Evolutionary conservation across 1,140 invertebrate species (phyloP).

Genomic region (Sitobion miscanthi): DNA sequence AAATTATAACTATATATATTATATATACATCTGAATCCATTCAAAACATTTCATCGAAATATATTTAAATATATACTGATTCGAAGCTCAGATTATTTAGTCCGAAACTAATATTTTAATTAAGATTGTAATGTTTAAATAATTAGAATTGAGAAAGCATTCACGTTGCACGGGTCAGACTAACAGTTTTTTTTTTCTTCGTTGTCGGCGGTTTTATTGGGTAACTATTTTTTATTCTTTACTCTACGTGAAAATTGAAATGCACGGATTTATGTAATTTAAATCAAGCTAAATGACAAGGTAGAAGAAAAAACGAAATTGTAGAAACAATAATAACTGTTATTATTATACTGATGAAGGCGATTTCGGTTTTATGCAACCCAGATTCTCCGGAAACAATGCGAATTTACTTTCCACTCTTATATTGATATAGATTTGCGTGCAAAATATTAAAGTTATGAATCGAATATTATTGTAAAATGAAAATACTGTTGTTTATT

Average conservation of each 20-base stretch:
- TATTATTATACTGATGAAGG: slow-evolving; percentile 8
- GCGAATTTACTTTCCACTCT: slow-evolving; percentile 45
- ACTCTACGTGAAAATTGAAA: slow-evolving; percentile 36
- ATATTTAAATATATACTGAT: not conserved
- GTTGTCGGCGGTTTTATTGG: not conserved
- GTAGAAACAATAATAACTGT: slow-evolving; percentile 49
- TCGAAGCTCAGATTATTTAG: not conserved
- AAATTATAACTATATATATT: too few relatives aligned
- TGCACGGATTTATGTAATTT: slow-evolving; percentile 50
- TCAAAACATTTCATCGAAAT: not conserved
- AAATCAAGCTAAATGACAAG: slow-evolving; percentile 26
- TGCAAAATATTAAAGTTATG: not conserved
- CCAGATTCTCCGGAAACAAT: slow-evolving; percentile 23
- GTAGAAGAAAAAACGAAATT: slow-evolving; percentile 42
- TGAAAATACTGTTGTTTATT: not conserved
- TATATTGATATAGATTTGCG: not conserved
- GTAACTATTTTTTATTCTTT: slow-evolving; percentile 37
- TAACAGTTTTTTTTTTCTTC: not conserved
- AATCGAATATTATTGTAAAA: slow-evolving; percentile 23
- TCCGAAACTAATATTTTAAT: slow-evolving; percentile 40
- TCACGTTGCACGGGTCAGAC: not conserved
- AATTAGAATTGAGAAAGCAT: slow-evolving; percentile 22
- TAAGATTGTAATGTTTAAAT: not conserved
- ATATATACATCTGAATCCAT: not conserved
- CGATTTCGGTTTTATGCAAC: slow-evolving; percentile 48